Evolutionary conservation across 2,888 invertebrate species (phyloP), one percentile per base, ranked within the genome.

Genomic region (Oligia strigilis): DNA sequence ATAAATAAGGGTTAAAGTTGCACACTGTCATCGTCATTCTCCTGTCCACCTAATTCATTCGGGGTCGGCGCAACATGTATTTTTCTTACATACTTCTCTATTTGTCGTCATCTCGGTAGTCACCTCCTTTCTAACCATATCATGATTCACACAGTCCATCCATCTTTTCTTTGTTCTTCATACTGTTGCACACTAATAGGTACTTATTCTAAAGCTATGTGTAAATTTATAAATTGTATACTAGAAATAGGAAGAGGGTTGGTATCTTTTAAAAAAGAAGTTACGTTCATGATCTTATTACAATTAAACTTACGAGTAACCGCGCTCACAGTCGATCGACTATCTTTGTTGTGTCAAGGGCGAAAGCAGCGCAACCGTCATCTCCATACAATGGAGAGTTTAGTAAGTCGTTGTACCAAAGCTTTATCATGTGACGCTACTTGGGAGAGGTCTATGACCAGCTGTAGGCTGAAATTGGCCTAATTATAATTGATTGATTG

Each of bases 361-460:
- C 77, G 19, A 14, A 60, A 40, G 36, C 13, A 60, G 55, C 29
- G 71, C 55, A 81, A 72, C 23, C 19, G 46, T 49, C 81, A 81
- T 81, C 77, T 77, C 71, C 81, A 81, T 81, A 81, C 81, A 81
- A 81, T 81, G 60, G 67, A 62, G 40, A 67, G 52, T 81, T 81
- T 66, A 46, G 72, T 60, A 73, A 81, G 81, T 60, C 46, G 11
- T 29, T 69, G 23, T n/a, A 29, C 55, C 14, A 8, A 65, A 70
- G 40, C 46, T 36, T 76, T 49, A 65, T 17, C n/a, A 64, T 60
- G 14, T 60, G 19, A 29, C 11, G 55, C 17, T 69, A 29, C 4
- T 75, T 55, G 14, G 29, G 23, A 52, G 19, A 67, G 49, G 14
- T 11, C 29, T 66, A 43, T 36, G 49, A 29, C 70, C 55, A 46